Evolutionary conservation across 1,140 invertebrate genomes (phyloP).

Genomic region (Onthophagus taurus): DNA sequence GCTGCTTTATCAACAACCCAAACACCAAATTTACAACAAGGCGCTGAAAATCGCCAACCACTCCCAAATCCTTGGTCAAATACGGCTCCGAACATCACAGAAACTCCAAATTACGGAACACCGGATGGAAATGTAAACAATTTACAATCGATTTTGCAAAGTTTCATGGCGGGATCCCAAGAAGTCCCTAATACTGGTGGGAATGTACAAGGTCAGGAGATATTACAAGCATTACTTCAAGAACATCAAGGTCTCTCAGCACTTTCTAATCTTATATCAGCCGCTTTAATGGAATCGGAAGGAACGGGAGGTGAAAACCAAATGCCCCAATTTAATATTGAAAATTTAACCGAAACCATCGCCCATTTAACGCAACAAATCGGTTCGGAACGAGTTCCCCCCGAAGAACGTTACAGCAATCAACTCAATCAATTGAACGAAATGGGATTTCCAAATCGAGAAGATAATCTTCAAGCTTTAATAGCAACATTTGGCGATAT

Average conservation of each 20-base stretch:
- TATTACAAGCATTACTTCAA: constrained; percentile 61
- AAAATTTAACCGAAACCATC: constrained; percentile 53
- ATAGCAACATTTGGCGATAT: constrained; percentile 94
- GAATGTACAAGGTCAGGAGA: constrained; percentile 83
- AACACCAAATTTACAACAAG: constrained; percentile 40
- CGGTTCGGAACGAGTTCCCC: constrained; percentile 51
- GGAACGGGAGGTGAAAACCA: neutral
- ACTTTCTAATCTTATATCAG: neutral
- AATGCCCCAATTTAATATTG: constrained; percentile 1
- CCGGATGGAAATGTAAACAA: neutral
- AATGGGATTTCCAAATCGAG: constrained; percentile 96
- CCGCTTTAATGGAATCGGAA: neutral
- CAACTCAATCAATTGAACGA: constrained; percentile 89
- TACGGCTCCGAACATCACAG: constrained; percentile 32
- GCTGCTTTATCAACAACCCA: constrained; percentile 63
- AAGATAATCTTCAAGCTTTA: constrained; percentile 93
- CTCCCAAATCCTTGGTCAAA: constrained; percentile 15
- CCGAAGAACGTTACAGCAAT: constrained; percentile 90
- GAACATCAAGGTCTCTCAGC: neutral
- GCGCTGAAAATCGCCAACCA: constrained; percentile 83
- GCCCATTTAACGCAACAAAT: constrained; percentile 68
- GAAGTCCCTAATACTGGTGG: constrained; percentile 68
- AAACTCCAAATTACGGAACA: constrained; percentile 36
- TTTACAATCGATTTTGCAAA: constrained; percentile 59
- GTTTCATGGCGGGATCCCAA: constrained; percentile 80